Conservation (phyloP, 1,140 invertebrate species). For the Ptiloglossa arizonensis region DNA sequence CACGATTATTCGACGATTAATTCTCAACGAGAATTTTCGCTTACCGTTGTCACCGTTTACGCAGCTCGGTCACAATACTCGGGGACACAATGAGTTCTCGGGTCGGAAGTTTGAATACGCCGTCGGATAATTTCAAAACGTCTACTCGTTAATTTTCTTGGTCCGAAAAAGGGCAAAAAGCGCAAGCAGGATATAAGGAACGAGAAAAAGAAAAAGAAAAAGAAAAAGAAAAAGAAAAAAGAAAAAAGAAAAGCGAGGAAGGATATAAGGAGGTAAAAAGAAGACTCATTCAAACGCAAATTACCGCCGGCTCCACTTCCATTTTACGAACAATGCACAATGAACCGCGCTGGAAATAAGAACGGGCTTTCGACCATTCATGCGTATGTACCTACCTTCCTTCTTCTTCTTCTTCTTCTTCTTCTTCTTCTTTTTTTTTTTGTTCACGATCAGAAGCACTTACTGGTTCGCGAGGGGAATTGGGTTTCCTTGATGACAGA, state of each 20-base stretch:
- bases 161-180: constrained; percentile 4
- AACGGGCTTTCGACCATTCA: constrained; percentile 49
- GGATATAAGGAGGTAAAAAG: constrained; percentile 39
- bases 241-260: too few species aligned
- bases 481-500: constrained; percentile 38
- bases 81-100: background rate
- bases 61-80: background rate
- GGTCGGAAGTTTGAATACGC: background rate
- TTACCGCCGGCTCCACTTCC: constrained; percentile 58
- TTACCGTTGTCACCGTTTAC: background rate
- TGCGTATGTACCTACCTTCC: constrained; percentile 28
- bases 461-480: constrained; percentile 2
- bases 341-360: constrained; percentile 62
- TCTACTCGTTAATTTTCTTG: constrained; percentile 10
- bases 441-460: constrained; percentile 22
- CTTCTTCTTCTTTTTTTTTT: background rate
- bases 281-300: constrained; percentile 63
- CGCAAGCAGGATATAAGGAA: constrained; percentile 29
- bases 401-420: background rate
- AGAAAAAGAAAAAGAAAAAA: too few species aligned
- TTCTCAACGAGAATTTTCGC: too few species aligned
- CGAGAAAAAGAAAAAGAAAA: constrained; percentile 52
- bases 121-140: constrained; percentile 7
- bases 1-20: too few species aligned
- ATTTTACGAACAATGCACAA: constrained; percentile 62